Conservation (phyloP, 2,888 invertebrate species). For the Molanna angustata region DNA sequence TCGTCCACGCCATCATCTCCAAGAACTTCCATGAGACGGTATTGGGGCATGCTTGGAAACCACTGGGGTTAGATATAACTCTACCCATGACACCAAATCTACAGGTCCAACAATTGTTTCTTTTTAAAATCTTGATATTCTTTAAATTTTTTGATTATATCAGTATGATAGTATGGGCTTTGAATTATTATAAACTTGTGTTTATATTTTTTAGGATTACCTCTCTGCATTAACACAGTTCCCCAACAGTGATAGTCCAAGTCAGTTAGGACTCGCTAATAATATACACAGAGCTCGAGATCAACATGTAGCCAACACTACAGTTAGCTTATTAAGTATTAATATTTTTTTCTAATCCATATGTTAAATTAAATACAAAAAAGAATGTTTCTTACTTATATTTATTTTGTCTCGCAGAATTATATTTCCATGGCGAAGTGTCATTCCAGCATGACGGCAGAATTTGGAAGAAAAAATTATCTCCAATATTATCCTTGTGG, state of each 20-base stretch:
- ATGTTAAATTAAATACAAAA: too few relatives aligned
- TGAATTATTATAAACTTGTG: not conserved
- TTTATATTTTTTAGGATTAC: slow-evolving; percentile 57
- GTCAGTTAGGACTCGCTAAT: slow-evolving; percentile 78
- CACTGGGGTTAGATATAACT: slow-evolving; percentile 35
- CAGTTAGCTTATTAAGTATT: slow-evolving; percentile 58
- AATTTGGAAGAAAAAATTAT: slow-evolving; percentile 24
- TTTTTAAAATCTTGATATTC: too few relatives aligned
- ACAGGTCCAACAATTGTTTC: slow-evolving; percentile 14
- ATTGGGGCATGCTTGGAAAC: slow-evolving; percentile 35
- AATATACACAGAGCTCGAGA: slow-evolving; percentile 87
- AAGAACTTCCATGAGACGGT: slow-evolving; percentile 35
- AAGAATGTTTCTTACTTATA: too few relatives aligned
- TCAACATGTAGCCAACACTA: slow-evolving; percentile 58
- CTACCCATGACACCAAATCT: slow-evolving; percentile 51
- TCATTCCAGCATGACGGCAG: slow-evolving; percentile 19
- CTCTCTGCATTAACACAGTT: slow-evolving; percentile 62
- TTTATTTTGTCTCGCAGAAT: slow-evolving; percentile 29
- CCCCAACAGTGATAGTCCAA: slow-evolving; percentile 70
- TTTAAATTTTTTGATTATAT: too few relatives aligned
- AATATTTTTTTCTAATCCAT: not conserved
- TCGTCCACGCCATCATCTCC: slow-evolving; percentile 26
- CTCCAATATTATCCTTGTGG: slow-evolving; percentile 75
- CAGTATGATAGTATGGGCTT: not conserved
- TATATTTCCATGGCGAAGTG: slow-evolving; percentile 18